A percentile compares a stretch with the other conserved stretches of the same genome.
phyloP scores from a whole-genome alignment of 2,888 invertebrate species.

The Proisotoma minuta region DNA sequence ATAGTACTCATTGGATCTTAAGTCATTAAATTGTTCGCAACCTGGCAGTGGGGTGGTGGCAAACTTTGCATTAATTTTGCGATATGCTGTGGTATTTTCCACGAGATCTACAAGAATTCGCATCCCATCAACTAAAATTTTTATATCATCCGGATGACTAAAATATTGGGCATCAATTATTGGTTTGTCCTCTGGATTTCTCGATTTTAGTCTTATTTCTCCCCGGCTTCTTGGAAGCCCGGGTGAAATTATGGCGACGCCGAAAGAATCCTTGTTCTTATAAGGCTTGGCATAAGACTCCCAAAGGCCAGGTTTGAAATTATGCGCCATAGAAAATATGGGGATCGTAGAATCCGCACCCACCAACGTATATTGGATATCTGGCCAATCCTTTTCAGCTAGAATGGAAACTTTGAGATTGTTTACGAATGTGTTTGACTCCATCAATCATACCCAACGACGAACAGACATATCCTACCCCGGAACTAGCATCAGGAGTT shows the following conservation, averaged over 20 bases:
- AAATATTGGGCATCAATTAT: slow-evolving; percentile 41
- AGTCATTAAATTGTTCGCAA: slow-evolving; percentile 24
- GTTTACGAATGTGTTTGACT: too few species aligned
- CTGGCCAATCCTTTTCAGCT: background rate
- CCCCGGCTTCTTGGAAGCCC: slow-evolving; percentile 31
- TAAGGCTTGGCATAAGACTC: background rate
- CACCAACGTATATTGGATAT: background rate
- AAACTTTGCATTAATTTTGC: slow-evolving; percentile 28
- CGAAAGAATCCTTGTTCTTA: background rate
- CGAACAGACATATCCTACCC: background rate
- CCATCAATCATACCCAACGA: too few species aligned
- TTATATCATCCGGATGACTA: slow-evolving; percentile 35
- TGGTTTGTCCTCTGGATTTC: slow-evolving; percentile 29
- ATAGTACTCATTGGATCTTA: slow-evolving; percentile 38
- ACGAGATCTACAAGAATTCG: slow-evolving; percentile 29
- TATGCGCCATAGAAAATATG: background rate
- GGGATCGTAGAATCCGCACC: background rate
- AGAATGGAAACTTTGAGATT: too few species aligned
- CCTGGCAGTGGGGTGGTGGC: slow-evolving; percentile 29
- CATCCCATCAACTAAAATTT: slow-evolving; percentile 28
- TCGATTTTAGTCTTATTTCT: slow-evolving; percentile 27
- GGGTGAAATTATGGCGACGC: background rate
- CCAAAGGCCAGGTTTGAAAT: background rate
- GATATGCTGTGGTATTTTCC: slow-evolving; percentile 32
- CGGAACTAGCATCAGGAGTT: slow-evolving; percentile 15